Evolutionary conservation across 2,113 vertebrate species (phyloP).

Genomic region (Chaenocephalus aceratus): DNA sequence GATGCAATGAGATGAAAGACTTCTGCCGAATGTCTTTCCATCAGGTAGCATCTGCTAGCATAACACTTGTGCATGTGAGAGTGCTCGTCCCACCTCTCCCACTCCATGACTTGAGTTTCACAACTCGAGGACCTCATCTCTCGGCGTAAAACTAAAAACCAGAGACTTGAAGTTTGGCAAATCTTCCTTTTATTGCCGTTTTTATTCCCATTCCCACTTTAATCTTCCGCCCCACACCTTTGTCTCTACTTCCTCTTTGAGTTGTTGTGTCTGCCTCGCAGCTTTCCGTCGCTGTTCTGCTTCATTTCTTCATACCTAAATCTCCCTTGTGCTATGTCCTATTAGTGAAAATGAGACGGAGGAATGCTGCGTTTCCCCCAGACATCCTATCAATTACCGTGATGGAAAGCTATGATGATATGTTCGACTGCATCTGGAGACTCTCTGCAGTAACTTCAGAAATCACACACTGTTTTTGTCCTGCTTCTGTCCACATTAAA

Average conservation of each 20-base stretch:
- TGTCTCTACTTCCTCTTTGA: constrained; percentile 25
- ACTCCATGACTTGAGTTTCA: constrained; percentile 65
- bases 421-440: constrained; percentile 59
- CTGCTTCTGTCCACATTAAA: constrained; percentile 32
- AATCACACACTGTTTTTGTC: constrained; percentile 48
- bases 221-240: constrained; percentile 5
- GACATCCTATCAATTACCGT: constrained; percentile 71
- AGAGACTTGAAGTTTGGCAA: constrained; percentile 66
- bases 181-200: constrained; percentile 12
- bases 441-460: constrained; percentile 53
- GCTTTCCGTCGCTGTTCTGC: background rate
- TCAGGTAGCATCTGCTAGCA: constrained; percentile 66
- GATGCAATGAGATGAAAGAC: constrained; percentile 77
- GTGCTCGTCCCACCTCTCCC: constrained; percentile 44
- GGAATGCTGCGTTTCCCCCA: constrained; percentile 66
- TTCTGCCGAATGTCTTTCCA: constrained; percentile 62
- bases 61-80: constrained; percentile 41
- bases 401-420: constrained; percentile 67
- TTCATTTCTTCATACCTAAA: constrained; percentile 37
- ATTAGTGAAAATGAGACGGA: constrained; percentile 70
- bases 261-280: constrained; percentile 62
- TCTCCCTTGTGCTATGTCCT: constrained; percentile 48
- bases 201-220: constrained; percentile 21
- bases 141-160: constrained; percentile 65
- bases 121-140: constrained; percentile 59